Evolutionary conservation across 2,888 invertebrate species (phyloP), one percentile per base, ranked within the genome.

Genomic region (Drepana falcataria): DNA sequence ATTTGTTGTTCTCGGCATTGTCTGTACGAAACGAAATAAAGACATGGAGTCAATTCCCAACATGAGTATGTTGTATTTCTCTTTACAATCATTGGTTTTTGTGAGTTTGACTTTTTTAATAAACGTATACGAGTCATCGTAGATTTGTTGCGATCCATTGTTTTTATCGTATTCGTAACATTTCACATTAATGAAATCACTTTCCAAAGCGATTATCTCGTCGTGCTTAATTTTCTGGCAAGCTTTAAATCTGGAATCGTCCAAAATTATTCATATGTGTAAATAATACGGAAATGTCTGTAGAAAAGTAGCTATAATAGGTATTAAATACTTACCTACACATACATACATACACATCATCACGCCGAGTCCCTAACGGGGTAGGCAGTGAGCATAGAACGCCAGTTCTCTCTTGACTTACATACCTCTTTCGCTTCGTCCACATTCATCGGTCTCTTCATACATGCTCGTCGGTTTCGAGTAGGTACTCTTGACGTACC

Each of bases 31-130:
- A 75, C 97, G 96, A 48, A 95, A 86, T 55, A 96, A 85, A 0
- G 97, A 97, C 68, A 97, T 94, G 49, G 96, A 96, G 75, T 97
- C 97, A 68, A 98, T 94, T 47, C 97, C 97, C 33, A 98, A 77
- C 75, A 97, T 88, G 40, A 97, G 81, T 0, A 98, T 93, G 57
- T 92, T 92, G 64, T 90, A 91, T 66, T 74, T 81, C 4, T 63
- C 56, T 59, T 63, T 73, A 55, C 73, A 73, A 47, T 68, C 63
- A 40, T 57, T 58, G 4, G 40, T 65, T 60, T 53, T 59, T 35
- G 59, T 59, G 48, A 58, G 48, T 54, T 60, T 74, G 60, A 62
- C 92, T 81, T 62, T 92, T 79, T 54, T 94, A 77, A 60, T 87
- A 81, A 63, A 87, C 64, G 58, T 90, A 78, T 71, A 93, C 75